Percentiles rank a stretch among this genome's conserved stretches.
Evolutionary conservation across 2,113 vertebrate genomes (phyloP).

Genomic region (Colossoma macropomum): DNA sequence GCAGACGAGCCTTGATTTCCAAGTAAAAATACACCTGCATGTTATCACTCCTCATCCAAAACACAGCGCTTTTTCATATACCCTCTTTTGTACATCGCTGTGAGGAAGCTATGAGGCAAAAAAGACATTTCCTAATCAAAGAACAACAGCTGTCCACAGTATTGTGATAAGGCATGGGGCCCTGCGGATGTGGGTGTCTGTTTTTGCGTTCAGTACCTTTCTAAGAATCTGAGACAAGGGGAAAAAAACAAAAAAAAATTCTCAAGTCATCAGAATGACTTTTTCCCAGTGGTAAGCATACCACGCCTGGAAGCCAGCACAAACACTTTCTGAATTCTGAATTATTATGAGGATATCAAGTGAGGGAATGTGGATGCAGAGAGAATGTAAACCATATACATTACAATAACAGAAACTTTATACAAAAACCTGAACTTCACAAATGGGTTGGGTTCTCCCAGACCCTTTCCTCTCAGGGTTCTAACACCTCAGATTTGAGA

Average conservation of each 20-base stretch:
- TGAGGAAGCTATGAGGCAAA: not conserved
- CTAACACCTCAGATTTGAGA: too few species aligned
- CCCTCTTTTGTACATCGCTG: not conserved
- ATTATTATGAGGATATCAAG: not conserved
- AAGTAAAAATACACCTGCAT: too few species aligned
- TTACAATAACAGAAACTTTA: too few species aligned
- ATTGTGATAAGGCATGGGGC: not conserved
- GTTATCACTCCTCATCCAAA: not conserved
- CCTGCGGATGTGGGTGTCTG: not conserved
- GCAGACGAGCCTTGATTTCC: not conserved
- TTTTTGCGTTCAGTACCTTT: not conserved
- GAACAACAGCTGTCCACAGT: not conserved
- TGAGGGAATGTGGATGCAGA: not conserved
- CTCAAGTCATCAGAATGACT: not conserved
- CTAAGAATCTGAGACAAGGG: not conserved
- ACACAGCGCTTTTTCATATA: not conserved
- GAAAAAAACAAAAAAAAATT: too few species aligned
- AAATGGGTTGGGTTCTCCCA: too few species aligned
- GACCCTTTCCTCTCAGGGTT: too few species aligned
- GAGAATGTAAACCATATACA: not conserved
- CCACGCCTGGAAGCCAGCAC: not conserved
- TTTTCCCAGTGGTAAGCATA: not conserved
- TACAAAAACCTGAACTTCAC: too few species aligned
- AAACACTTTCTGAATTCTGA: not conserved
- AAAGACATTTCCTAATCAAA: not conserved